Percentiles rank a stretch among this genome's conserved stretches.
These are phyloP conservation scores for Galleria mellonella DNA, from an alignment of 1,140 invertebrate genomes.

Conservation along the genomic window DNA sequence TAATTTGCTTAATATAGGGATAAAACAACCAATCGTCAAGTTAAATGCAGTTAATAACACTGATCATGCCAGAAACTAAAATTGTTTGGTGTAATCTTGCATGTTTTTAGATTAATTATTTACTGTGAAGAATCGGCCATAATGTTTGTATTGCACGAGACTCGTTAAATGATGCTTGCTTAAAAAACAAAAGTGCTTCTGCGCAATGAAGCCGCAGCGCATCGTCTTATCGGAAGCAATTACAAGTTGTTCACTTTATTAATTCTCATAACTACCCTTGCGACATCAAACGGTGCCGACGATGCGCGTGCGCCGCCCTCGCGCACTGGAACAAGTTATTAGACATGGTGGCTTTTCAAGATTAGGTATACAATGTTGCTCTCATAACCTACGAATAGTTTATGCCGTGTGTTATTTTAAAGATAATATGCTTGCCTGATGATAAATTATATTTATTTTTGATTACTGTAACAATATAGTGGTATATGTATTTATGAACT, in stretches of 20 bases:
- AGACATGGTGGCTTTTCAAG: background rate
- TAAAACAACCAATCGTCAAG: no score
- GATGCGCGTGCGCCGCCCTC: slow-evolving; percentile 25
- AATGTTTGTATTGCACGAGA: slow-evolving; percentile 28
- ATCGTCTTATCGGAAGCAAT: slow-evolving; percentile 65
- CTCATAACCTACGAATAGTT: no score
- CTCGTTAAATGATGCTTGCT: slow-evolving; percentile 34
- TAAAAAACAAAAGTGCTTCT: slow-evolving; percentile 40
- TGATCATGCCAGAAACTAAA: slow-evolving; percentile 2
- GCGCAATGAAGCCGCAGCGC: slow-evolving; percentile 15
- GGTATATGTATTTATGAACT: no score
- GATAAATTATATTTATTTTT: no score
- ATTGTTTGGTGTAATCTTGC: slow-evolving; percentile 2
- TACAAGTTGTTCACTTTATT: slow-evolving; percentile 65
- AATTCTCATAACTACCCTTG: slow-evolving; percentile 70
- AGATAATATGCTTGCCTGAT: no score
- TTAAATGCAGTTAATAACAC: no score
- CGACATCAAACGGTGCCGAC: slow-evolving; percentile 58
- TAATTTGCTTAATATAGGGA: no score
- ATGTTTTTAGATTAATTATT: slow-evolving; percentile 13
- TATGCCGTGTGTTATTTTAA: no score
- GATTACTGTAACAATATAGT: no score
- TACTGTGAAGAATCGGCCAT: slow-evolving; percentile 13
- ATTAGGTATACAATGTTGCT: background rate
- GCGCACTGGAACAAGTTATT: slow-evolving; percentile 18